Evolutionary conservation across 2,888 invertebrate species (phyloP), one percentile per base, ranked within the genome.

Genomic region (Eugnorisma glareosa): DNA sequence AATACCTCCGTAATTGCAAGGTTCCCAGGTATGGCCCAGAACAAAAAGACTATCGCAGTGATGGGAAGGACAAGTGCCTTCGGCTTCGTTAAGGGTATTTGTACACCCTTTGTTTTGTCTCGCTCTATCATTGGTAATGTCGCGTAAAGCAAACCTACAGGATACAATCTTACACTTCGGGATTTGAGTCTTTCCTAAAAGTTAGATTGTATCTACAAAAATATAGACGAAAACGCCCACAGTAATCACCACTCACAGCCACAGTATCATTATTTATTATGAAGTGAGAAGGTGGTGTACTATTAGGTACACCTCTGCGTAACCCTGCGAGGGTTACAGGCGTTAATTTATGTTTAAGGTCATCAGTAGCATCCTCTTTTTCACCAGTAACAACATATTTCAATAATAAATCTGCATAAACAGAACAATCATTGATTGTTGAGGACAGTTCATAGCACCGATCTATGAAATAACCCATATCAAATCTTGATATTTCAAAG

Each of bases 401-500:
- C 6, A 35, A 1, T 28, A 31, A 67, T 67, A 24, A 67, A 43
- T 31, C 21, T 15, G 10, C 10, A 66, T 10, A 40, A 11, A 40
- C 35, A 2, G 2, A 40, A 40, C 15, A 31, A 10, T 31, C 67
- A 31, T 18, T 67, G 67, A 18, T 40, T 40, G 28, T 40, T 6
- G 15, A 2, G 10, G 13, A 51, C 48, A 51, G 21, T 2, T 48
- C 10, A 51, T 51, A 51, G 24, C 54, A 43, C 6, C 31, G 5
- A n/a, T n/a, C 54, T 28, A n/a, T 10, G n/a, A 54, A 57, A 57
- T 15, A 28, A 4, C 28, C 7, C 7, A 15, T 2, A 7, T 28
- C 2, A 57, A 59, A 64, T 24, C 7, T 54, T 15, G 24, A 54
- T 28, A 79, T 37, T 75, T 78, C 28, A 67, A 31, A 54, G 40